Conservation (phyloP, 2,888 invertebrate species). For the Rhagonycha lutea region DNA sequence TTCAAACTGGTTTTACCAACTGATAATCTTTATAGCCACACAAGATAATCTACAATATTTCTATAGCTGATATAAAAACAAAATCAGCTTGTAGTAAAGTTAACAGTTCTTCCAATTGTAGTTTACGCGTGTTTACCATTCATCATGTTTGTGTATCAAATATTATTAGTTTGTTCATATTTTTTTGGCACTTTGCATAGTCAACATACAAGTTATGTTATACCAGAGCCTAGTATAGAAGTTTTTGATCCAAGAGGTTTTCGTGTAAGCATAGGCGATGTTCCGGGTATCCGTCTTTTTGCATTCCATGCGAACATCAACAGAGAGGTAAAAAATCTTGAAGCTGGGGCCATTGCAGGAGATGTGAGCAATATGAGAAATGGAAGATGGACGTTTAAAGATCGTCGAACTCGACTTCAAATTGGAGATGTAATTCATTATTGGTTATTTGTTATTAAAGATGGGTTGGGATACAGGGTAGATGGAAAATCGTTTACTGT, state of each 20-base stretch:
- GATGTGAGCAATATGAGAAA: slow-evolving; percentile 40
- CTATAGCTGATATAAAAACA: neutral
- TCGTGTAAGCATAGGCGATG: slow-evolving; percentile 53
- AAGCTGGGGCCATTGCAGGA: slow-evolving; percentile 45
- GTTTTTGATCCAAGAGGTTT: slow-evolving; percentile 50
- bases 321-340: slow-evolving; percentile 41
- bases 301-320: slow-evolving; percentile 56
- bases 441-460: slow-evolving; percentile 50
- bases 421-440: slow-evolving; percentile 49
- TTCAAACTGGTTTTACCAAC: neutral
- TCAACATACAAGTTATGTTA: slow-evolving; percentile 36
- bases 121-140: neutral
- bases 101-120: neutral
- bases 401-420: slow-evolving; percentile 38
- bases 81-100: neutral
- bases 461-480: slow-evolving; percentile 45
- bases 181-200: neutral
- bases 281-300: slow-evolving; percentile 50
- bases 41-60: neutral
- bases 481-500: slow-evolving; percentile 40
- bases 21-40: neutral
- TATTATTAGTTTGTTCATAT: neutral
- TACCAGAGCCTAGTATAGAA: slow-evolving; percentile 50
- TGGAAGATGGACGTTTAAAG: slow-evolving; percentile 46
- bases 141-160: neutral